Percentiles rank a stretch among this genome's conserved stretches.
Evolutionary conservation across 2,113 vertebrate genomes (phyloP).

Genomic region (Microtus oregoni): DNA sequence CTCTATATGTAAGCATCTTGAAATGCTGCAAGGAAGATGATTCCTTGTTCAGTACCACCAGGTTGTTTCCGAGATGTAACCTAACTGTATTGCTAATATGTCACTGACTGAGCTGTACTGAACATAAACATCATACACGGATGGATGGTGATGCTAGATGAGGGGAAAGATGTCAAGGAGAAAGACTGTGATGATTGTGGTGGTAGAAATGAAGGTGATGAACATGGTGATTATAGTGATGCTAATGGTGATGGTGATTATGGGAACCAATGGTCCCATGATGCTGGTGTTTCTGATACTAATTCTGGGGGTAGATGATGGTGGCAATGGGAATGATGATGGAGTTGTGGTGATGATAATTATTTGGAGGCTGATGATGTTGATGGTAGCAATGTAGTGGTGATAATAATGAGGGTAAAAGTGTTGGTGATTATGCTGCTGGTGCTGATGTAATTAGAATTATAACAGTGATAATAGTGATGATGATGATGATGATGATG

Average conservation of each 20-base stretch:
- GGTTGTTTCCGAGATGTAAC: not conserved
- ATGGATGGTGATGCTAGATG: not conserved
- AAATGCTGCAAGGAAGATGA: not conserved
- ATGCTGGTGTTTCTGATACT: not conserved
- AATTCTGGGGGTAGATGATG: not conserved
- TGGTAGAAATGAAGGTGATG: accelerated
- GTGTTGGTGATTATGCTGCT: no score
- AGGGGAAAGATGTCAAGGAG: accelerated
- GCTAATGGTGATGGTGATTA: not conserved
- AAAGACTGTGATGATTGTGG: not conserved
- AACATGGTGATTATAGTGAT: not conserved
- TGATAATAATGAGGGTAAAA: not conserved
- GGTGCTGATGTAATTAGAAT: not conserved
- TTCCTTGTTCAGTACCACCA: not conserved
- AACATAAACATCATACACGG: not conserved
- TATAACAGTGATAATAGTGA: not conserved
- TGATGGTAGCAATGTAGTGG: not conserved
- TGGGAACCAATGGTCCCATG: accelerated
- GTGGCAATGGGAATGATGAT: accelerated
- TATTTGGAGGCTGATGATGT: accelerated
- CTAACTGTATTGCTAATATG: not conserved
- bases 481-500: accelerated
- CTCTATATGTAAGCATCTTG: not conserved
- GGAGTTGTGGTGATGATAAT: not conserved
- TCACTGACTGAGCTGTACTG: not conserved